These are phyloP conservation scores for Micrasema minimum DNA, from an alignment of 1,140 invertebrate genomes.

Conservation along the genomic window DNA sequence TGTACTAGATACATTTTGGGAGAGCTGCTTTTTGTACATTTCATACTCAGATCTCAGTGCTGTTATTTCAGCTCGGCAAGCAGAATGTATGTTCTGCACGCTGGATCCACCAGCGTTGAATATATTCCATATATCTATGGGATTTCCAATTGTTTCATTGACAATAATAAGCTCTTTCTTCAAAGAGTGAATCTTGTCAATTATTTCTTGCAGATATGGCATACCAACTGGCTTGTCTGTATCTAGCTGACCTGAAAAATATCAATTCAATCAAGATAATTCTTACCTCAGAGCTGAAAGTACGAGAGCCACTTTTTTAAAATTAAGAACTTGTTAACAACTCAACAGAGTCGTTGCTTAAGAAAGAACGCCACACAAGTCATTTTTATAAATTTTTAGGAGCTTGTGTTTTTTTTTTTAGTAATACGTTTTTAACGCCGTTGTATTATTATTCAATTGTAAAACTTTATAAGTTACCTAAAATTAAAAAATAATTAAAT, in stretches of 20 bases:
- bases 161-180: constrained; percentile 68
- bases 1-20: constrained; percentile 47
- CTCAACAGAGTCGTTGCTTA: no score
- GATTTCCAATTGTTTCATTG: constrained; percentile 67
- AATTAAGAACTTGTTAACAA: no score
- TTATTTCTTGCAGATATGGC: constrained; percentile 62
- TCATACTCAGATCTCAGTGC: constrained; percentile 60
- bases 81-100: constrained; percentile 60
- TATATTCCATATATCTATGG: constrained; percentile 66
- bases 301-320: no score
- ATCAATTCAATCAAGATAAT: no score
- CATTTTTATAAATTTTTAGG: no score
- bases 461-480: no score
- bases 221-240: constrained; percentile 56
- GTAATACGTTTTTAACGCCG: no score
- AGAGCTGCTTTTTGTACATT: constrained; percentile 54
- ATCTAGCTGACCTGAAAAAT: constrained; percentile 15
- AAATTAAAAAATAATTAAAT: no score
- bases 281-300: no score
- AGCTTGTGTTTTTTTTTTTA: no score
- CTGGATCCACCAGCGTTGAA: constrained; percentile 60
- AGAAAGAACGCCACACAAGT: no score
- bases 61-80: constrained; percentile 63
- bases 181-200: constrained; percentile 69
- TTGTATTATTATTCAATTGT: no score